Conservation (phyloP, 2,797 vertebrate genomes). For the Coreius guichenoti region DNA sequence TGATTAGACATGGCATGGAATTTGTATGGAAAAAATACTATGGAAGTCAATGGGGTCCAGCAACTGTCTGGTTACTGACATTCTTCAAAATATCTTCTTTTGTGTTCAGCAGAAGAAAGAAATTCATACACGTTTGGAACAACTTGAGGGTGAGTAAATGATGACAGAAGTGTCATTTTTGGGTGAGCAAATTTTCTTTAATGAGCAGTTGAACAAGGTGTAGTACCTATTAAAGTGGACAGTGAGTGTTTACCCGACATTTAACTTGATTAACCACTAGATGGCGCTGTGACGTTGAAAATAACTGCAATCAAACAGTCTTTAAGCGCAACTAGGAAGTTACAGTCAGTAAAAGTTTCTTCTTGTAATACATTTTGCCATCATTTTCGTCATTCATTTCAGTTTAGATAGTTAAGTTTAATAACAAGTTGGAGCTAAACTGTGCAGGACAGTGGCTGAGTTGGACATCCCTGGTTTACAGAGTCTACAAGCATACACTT, state of each 20-base stretch:
- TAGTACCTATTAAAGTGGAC: background rate
- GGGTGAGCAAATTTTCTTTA: background rate
- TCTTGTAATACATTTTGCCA: background rate
- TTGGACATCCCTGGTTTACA: background rate
- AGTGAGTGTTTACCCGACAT: background rate
- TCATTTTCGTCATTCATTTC: background rate
- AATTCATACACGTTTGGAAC: background rate
- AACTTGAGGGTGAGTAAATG: background rate
- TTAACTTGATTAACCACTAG: slow-evolving; percentile 51
- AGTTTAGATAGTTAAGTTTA: background rate
- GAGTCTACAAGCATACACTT: background rate
- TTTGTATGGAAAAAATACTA: no score
- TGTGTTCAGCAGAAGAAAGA: background rate
- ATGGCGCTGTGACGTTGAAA: slow-evolving; percentile 68
- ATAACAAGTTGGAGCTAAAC: background rate
- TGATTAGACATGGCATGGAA: no score
- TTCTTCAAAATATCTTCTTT: background rate
- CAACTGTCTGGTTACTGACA: background rate
- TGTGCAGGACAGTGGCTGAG: no score
- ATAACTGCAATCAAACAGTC: slow-evolving; percentile 1
- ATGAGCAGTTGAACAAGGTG: background rate
- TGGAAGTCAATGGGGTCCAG: background rate
- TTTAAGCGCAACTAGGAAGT: background rate
- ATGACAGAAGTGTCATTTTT: no score
- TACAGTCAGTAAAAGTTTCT: background rate